Evolutionary conservation across 2,888 invertebrate genomes (phyloP).

Genomic region (Eulithis prunata): DNA sequence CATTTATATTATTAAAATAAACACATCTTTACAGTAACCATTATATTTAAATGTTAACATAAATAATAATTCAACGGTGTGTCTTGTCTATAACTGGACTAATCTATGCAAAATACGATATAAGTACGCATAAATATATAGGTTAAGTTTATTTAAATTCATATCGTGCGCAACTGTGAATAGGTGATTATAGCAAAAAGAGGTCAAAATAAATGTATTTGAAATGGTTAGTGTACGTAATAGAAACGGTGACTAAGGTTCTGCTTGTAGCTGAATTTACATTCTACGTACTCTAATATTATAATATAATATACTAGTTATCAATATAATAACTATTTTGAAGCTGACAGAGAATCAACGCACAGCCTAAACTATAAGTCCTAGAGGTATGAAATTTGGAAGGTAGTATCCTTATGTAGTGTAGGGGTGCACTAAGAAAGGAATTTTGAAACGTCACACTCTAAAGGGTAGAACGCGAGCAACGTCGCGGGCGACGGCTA

Average conservation of each 20-base stretch:
- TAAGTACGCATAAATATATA: conserved; percentile 41
- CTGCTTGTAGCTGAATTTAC: neutral
- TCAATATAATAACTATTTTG: no score
- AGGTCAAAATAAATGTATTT: conserved; percentile 58
- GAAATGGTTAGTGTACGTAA: conserved; percentile 43
- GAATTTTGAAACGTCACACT: no score
- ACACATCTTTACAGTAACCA: neutral
- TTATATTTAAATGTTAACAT: neutral
- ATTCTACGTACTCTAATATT: no score
- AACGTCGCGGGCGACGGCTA: no score
- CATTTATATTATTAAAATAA: no score
- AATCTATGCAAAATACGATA: conserved; percentile 38
- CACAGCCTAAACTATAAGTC: no score
- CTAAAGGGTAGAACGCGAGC: no score
- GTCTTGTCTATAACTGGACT: conserved; percentile 20
- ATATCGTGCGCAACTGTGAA: conserved; percentile 59
- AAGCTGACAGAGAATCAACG: no score
- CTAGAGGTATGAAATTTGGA: no score
- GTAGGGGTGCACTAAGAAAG: no score
- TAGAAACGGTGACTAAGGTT: conserved; percentile 4
- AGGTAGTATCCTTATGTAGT: no score
- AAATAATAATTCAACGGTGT: conserved; percentile 14
- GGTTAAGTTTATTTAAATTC: conserved; percentile 62
- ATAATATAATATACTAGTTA: no score
- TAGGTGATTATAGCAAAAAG: conserved; percentile 65